Evolutionary conservation across 2,113 vertebrate genomes (phyloP), one percentile per base, ranked within the genome.

Genomic region (Gambusia holbrooki): DNA sequence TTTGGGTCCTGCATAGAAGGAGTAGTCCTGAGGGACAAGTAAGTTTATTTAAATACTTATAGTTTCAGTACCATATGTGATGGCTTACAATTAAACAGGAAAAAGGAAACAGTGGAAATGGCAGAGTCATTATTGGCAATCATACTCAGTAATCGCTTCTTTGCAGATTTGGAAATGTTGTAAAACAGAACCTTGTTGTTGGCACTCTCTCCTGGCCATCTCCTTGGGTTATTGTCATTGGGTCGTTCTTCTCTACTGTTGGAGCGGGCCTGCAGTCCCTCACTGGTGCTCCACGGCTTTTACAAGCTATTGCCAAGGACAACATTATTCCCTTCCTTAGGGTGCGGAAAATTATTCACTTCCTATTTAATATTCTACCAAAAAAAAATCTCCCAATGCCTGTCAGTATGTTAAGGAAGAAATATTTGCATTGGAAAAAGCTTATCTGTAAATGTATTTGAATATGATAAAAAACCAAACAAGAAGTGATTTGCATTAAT

Each of bases 261-360:
- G 98, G 97, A 1, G 98, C 98, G 0, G 98, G 98, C 0, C 84
- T 99, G 1, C 98, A 99, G 90, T 98, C 97, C 69, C 94, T 99
- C 54, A 99, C 98, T 0, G 98, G 98, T 58, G 98, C 98, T 0
- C 98, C 98, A 0, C 93, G 98, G 1, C 96, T 99, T 42, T 92
- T 99, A 27, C 98, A 99, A 84, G 98, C 98, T 0, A 99, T 99
- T 1, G 97, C 98, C 54, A 99, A 99, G 87, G 98, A 99, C 91
- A 98, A 98, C 92, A 99, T 99, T 73, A 97, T 99, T 67, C 98
- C 98, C 19, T 99, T 99, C 85, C 94, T 99, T 48, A 93, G 97
- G 96, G 98, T 99, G 76, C 45, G 8, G 90, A 82, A 29, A 0
- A 54, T 14, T 33, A 7, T 62, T 33, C 60, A 28, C 12, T n/a